These are phyloP conservation scores for Scaptomyza cyrtandrae DNA, from an alignment of 2,888 invertebrate species.

Conservation along the genomic window DNA sequence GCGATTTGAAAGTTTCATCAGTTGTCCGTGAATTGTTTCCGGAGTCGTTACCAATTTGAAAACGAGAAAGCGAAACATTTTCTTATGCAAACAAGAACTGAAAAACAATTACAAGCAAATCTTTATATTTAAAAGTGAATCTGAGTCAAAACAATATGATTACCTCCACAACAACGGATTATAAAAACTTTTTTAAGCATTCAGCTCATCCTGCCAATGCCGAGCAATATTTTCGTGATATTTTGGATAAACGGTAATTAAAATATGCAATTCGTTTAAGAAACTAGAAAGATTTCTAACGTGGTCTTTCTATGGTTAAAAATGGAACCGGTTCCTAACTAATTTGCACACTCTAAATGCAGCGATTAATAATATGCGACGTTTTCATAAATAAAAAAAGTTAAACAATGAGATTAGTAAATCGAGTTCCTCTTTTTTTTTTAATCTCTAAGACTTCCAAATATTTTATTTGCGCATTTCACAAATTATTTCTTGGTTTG, in stretches of 20 bases:
- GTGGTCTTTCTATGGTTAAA: constrained; percentile 11
- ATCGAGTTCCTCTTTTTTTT: constrained; percentile 4
- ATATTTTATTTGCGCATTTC: constrained; percentile 4
- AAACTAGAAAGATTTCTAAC: neutral
- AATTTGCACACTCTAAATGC: neutral
- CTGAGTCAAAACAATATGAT: constrained; percentile 66
- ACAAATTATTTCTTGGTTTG: constrained; percentile 10
- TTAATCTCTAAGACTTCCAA: neutral
- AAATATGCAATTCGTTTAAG: neutral
- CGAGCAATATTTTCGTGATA: constrained; percentile 76
- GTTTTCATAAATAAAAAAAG: neutral
- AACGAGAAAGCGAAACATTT: neutral
- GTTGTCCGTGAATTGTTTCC: constrained; percentile 54
- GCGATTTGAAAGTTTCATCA: constrained; percentile 55
- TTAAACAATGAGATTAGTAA: constrained; percentile 5
- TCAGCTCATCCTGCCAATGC: constrained; percentile 80
- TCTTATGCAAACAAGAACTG: neutral
- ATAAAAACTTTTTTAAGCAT: constrained; percentile 75
- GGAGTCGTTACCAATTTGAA: constrained; percentile 23
- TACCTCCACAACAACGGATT: constrained; percentile 72
- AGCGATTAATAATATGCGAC: neutral
- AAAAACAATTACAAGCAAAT: constrained; percentile 2
- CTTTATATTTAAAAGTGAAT: constrained; percentile 10
- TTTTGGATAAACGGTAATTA: constrained; percentile 74
- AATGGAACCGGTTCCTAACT: constrained; percentile 41